Conservation (phyloP, 2,888 invertebrate species). For the Sesia bembeciformis region DNA sequence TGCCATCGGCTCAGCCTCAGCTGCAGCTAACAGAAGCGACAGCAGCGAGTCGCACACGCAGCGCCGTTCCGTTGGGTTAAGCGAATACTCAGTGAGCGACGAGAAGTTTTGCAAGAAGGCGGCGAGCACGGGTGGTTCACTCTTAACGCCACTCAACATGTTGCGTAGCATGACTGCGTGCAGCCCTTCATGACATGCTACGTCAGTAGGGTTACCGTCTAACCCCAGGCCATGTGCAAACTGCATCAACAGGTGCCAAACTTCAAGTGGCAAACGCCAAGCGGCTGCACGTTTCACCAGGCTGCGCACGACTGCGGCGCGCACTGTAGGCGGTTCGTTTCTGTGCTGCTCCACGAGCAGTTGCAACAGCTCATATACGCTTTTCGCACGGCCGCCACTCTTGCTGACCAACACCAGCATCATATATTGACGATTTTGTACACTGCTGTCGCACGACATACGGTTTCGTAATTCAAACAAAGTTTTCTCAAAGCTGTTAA, state of each 20-base stretch:
- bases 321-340: slow-evolving; percentile 4
- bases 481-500: slow-evolving; percentile 31
- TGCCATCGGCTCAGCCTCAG: slow-evolving; percentile 6
- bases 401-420: slow-evolving; percentile 51
- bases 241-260: slow-evolving; percentile 2
- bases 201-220: slow-evolving; percentile 3
- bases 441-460: slow-evolving; percentile 25
- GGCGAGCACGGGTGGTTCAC: not conserved
- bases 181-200: slow-evolving; percentile 3
- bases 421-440: slow-evolving; percentile 39
- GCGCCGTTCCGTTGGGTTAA: not conserved
- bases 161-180: slow-evolving; percentile 3
- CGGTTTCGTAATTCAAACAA: slow-evolving; percentile 32
- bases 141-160: not conserved
- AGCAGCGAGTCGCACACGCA: not conserved
- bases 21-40: not conserved
- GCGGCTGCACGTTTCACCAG: slow-evolving; percentile 4
- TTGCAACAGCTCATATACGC: slow-evolving; percentile 28
- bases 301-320: slow-evolving; percentile 5
- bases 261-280: slow-evolving; percentile 4
- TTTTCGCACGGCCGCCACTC: slow-evolving; percentile 31
- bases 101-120: not conserved
- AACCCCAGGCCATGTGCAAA: slow-evolving; percentile 4
- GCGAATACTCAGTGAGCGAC: not conserved
- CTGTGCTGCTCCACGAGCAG: slow-evolving; percentile 16